These are phyloP conservation scores for Ammodytes dubius DNA, from an alignment of 2,113 vertebrate genomes.

Conservation along the genomic window DNA sequence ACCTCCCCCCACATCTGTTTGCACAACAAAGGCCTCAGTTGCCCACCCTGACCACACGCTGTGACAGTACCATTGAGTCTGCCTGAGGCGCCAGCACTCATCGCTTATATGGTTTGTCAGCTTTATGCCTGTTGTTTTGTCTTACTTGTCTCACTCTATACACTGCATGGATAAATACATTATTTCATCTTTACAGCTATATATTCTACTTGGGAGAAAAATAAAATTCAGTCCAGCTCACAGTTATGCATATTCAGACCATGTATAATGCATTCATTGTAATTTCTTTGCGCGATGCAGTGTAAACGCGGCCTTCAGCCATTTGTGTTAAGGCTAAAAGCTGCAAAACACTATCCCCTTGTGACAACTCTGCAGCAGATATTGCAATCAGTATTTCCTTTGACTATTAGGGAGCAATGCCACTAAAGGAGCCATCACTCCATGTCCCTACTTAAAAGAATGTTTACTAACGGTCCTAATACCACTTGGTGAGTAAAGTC, in stretches of 20 bases:
- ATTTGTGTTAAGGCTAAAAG: conserved; percentile 21
- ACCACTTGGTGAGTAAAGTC: background rate
- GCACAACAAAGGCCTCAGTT: conserved; percentile 55
- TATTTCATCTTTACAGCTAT: conserved; percentile 22
- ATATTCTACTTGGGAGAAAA: conserved; percentile 11
- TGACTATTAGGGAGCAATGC: background rate
- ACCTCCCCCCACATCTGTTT: conserved; percentile 48
- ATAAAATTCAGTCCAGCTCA: conserved; percentile 10
- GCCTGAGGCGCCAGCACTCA: conserved; percentile 48
- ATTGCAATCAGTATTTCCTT: conserved; percentile 1
- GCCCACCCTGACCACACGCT: conserved; percentile 53
- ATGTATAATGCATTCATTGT: conserved; percentile 23
- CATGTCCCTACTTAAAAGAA: background rate
- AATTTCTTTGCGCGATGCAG: conserved; percentile 17
- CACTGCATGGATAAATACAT: conserved; percentile 3
- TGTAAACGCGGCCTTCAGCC: conserved; percentile 42
- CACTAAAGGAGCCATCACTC: conserved; percentile 10
- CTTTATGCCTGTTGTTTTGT: conserved; percentile 31
- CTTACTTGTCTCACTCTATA: conserved; percentile 38
- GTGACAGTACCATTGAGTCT: conserved; percentile 53
- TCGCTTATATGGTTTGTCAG: conserved; percentile 48
- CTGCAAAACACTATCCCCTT: conserved; percentile 15
- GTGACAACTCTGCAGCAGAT: conserved; percentile 17
- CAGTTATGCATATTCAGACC: conserved; percentile 29
- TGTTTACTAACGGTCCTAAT: background rate